These are phyloP conservation scores for Erpetoichthys calabaricus DNA, from an alignment of 2,797 vertebrate genomes.

Conservation along the genomic window DNA sequence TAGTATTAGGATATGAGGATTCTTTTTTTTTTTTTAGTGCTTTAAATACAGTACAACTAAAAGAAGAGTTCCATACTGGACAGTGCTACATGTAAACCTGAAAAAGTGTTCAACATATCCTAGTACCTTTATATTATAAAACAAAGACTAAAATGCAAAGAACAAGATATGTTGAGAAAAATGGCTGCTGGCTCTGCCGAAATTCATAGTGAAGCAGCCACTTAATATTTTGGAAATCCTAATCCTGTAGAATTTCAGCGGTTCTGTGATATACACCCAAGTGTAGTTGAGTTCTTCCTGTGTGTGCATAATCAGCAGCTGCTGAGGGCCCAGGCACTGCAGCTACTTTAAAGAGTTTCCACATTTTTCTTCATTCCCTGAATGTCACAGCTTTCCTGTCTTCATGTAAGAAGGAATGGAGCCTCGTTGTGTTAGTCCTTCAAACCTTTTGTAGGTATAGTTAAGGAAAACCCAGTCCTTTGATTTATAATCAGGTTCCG, in stretches of 20 bases:
- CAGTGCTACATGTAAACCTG: neutral
- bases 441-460: conserved; percentile 96
- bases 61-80: neutral
- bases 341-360: conserved; percentile 41
- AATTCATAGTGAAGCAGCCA: conserved; percentile 27
- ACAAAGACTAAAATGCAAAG: conserved; percentile 14
- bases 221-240: conserved; percentile 44
- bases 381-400: conserved; percentile 70
- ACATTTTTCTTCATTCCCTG: conserved; percentile 22
- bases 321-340: conserved; percentile 33
- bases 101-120: conserved; percentile 35
- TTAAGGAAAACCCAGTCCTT: conserved; percentile 99
- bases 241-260: conserved; percentile 46
- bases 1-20: too few species aligned
- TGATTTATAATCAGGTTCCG: conserved; percentile 92
- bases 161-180: neutral
- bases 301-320: conserved; percentile 21
- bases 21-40: conserved; percentile 5
- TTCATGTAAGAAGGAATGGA: conserved; percentile 95
- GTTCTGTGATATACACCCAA: conserved; percentile 28
- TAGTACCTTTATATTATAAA: conserved; percentile 58
- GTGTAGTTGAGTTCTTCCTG: conserved; percentile 19
- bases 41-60: conserved; percentile 8
- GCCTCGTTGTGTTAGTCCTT: conserved; percentile 88
- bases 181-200: conserved; percentile 49